A percentile compares a stretch with the other conserved stretches of the same genome.
These are phyloP conservation scores for Ptychodera flava DNA, from an alignment of 35 echinoderm and acorn worm genomes.

Conservation along the genomic window DNA sequence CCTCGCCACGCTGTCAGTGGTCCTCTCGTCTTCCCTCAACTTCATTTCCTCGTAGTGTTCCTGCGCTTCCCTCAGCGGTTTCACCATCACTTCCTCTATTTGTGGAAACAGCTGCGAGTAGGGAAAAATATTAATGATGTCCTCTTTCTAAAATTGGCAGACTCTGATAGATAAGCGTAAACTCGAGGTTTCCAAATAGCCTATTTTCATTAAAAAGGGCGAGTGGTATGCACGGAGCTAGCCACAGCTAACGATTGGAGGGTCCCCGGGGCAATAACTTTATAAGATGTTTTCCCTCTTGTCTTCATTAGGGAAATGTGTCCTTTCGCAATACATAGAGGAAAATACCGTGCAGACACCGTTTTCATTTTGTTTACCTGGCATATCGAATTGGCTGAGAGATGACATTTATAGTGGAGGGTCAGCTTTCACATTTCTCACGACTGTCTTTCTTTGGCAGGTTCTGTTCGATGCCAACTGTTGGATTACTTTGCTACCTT, in stretches of 20 bases:
- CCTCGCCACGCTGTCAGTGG: not conserved
- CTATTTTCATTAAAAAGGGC: conserved; percentile 2
- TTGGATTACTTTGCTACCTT: too few relatives aligned
- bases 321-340: too few relatives aligned
- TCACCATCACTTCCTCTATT: conserved; percentile 65
- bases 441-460: too few relatives aligned
- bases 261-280: not conserved
- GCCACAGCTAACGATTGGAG: not conserved
- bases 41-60: conserved; percentile 88
- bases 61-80: conserved; percentile 59
- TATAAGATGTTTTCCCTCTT: too few relatives aligned
- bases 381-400: too few relatives aligned
- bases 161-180: not conserved
- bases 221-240: not conserved
- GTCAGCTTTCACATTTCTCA: too few relatives aligned
- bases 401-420: too few relatives aligned
- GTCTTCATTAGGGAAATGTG: too few relatives aligned
- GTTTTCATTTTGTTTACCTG: too few relatives aligned
- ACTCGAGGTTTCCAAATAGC: not conserved
- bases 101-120: conserved; percentile 47
- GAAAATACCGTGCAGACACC: too few relatives aligned
- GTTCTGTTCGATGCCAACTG: too few relatives aligned
- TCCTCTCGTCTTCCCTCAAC: conserved; percentile 49
- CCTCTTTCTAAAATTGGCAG: too few relatives aligned
- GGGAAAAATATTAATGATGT: not conserved